Evolutionary conservation across 2,888 invertebrate species (phyloP).

Genomic region (Cerceris ruficornis): DNA sequence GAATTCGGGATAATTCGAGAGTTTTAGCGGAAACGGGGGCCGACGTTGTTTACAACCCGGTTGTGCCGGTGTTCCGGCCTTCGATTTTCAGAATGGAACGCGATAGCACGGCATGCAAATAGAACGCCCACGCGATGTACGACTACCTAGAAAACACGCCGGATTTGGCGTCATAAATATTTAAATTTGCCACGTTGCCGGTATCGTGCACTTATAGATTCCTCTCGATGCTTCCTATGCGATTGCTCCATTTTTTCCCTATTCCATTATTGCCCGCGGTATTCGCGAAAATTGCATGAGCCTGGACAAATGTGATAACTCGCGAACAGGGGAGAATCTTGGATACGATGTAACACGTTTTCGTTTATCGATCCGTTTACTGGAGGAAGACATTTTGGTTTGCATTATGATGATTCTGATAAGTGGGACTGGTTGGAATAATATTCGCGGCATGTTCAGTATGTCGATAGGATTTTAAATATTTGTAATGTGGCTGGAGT

Average conservation of each 20-base stretch:
- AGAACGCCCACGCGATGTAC: conserved; percentile 47
- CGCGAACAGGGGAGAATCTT: no score
- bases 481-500: background rate
- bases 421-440: background rate
- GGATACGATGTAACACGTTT: background rate
- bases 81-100: conserved; percentile 55
- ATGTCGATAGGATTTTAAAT: background rate
- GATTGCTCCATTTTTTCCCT: no score
- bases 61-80: conserved; percentile 18
- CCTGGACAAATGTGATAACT: no score
- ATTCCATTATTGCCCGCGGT: no score
- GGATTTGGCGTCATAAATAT: conserved; percentile 61
- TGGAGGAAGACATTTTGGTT: background rate
- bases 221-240: background rate
- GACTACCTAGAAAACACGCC: conserved; percentile 47
- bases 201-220: conserved; percentile 29
- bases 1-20: conserved; percentile 42
- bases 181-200: conserved; percentile 28
- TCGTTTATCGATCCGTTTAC: background rate
- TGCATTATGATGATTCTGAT: background rate
- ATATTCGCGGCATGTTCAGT: background rate
- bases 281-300: no score
- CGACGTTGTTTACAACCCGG: conserved; percentile 34
- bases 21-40: conserved; percentile 36
- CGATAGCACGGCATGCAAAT: conserved; percentile 57